Conservation (phyloP, 2,113 vertebrate species). For the Dipodomys stephensi region DNA sequence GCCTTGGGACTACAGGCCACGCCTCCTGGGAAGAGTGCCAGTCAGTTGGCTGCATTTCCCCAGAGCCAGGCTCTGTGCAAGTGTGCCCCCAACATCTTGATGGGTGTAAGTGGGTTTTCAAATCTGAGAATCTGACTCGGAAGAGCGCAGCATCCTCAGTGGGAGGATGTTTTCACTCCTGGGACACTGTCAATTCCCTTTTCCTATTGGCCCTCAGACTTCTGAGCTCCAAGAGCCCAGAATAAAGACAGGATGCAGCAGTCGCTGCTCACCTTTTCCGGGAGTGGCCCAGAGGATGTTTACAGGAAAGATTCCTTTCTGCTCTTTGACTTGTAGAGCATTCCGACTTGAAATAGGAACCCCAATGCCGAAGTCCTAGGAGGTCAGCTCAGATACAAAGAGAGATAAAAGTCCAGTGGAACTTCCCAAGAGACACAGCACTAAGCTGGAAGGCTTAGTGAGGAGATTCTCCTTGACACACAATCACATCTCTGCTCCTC, state of each 20-base stretch:
- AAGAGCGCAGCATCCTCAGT: not conserved
- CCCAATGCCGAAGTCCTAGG: not conserved
- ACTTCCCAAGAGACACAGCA: constrained; percentile 14
- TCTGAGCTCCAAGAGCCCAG: constrained; percentile 47
- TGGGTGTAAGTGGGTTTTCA: not conserved
- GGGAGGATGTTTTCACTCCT: constrained; percentile 33
- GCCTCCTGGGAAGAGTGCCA: not conserved
- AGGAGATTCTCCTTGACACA: not conserved
- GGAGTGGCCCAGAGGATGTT: constrained; percentile 74
- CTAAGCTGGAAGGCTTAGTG: accelerated
- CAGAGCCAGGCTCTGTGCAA: not conserved
- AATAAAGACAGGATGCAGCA: constrained; percentile 74
- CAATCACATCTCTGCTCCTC: not conserved
- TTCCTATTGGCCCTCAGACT: constrained; percentile 12
- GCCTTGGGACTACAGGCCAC: not conserved
- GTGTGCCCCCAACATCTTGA: not conserved
- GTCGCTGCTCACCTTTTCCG: constrained; percentile 69
- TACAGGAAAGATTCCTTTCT: constrained; percentile 77
- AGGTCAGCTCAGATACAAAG: constrained; percentile 27
- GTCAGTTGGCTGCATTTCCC: not conserved
- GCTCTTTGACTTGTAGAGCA: constrained; percentile 56
- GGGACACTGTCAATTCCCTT: constrained; percentile 37
- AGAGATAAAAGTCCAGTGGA: not conserved
- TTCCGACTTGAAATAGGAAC: constrained; percentile 61
- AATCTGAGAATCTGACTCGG: not conserved